phyloP scores from a whole-genome alignment of 2,113 vertebrate species.

The Calypte anna region DNA sequence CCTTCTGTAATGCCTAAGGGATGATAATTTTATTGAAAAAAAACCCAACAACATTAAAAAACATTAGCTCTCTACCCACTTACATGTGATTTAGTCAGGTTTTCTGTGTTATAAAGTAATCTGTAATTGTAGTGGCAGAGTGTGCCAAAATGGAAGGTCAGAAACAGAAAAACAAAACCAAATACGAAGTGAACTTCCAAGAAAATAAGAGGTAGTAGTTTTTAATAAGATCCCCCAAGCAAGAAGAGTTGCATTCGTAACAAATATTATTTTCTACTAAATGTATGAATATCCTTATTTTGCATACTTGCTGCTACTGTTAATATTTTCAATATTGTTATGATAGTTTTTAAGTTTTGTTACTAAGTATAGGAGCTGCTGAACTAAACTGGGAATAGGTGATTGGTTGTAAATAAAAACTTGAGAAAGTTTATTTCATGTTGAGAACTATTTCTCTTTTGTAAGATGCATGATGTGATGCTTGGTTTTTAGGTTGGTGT shows the following conservation, averaged over 20 bases:
- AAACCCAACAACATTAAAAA: not conserved
- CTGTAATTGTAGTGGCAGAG: not conserved
- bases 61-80: not conserved
- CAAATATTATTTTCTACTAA: not conserved
- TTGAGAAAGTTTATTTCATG: not conserved
- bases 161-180: not conserved
- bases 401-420: not conserved
- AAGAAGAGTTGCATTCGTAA: not conserved
- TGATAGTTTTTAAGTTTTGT: not conserved
- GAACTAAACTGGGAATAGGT: not conserved
- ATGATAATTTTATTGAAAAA: not conserved
- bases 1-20: not conserved
- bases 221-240: not conserved
- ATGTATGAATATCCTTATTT: not conserved
- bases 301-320: not conserved
- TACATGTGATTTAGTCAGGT: not conserved
- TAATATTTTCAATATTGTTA: not conserved
- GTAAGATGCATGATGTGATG: not conserved
- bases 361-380: not conserved
- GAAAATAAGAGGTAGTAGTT: not conserved
- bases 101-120: not conserved
- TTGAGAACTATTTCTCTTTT: not conserved
- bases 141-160: not conserved
- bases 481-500: slow-evolving; percentile 87
- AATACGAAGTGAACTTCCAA: not conserved